Conservation (phyloP, 2,797 vertebrate genomes). For the Dendrocincla fuliginosa region DNA sequence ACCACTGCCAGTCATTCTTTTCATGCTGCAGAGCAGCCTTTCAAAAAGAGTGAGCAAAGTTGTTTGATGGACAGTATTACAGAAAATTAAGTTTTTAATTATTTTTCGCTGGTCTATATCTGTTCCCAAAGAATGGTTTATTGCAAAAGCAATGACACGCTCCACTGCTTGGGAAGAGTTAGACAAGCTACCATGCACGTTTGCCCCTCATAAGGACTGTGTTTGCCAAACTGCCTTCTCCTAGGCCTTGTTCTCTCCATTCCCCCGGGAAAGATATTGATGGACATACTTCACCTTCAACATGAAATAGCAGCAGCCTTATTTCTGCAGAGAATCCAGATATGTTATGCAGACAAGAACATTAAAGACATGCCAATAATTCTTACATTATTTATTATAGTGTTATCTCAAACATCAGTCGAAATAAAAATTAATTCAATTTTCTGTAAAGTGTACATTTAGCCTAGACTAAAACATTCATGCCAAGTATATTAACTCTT, state of each 20-base stretch:
- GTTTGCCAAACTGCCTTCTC: conserved; percentile 8
- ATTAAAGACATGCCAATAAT: background rate
- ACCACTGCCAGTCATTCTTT: background rate
- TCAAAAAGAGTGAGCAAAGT: background rate
- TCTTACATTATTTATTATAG: background rate
- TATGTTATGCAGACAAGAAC: background rate
- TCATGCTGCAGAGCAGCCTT: background rate
- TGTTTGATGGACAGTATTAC: background rate
- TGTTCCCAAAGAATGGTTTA: background rate
- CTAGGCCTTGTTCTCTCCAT: background rate
- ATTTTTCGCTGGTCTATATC: background rate
- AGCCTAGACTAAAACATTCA: background rate
- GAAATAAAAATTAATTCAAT: background rate
- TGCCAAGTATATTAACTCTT: background rate
- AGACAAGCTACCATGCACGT: background rate
- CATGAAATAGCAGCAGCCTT: background rate
- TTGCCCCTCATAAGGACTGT: background rate
- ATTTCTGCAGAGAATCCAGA: background rate
- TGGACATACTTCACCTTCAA: background rate
- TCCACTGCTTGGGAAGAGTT: background rate
- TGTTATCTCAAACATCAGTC: background rate
- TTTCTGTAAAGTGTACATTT: background rate
- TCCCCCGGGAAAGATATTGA: background rate
- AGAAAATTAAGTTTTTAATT: conserved; percentile 11
- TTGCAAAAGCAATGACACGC: conserved; percentile 35